A percentile compares a stretch with the other conserved stretches of the same genome.
Evolutionary conservation across 2,888 invertebrate genomes (phyloP).

Genomic region (Artemia sp.): DNA sequence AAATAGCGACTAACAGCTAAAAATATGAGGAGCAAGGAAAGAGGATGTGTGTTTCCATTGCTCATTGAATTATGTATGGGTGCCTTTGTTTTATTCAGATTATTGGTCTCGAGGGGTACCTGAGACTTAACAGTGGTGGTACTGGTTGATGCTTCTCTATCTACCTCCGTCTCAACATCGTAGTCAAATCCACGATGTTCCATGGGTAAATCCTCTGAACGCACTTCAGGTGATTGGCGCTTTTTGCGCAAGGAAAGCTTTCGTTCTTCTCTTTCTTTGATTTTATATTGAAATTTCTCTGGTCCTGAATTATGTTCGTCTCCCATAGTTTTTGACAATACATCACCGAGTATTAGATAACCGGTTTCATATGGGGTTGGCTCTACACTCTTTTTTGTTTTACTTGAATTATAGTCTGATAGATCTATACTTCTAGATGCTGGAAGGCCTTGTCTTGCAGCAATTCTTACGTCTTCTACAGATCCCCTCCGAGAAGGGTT

Average conservation of each 20-base stretch:
- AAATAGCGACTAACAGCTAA: no score
- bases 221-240: not conserved
- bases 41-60: no score
- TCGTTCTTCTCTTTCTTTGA: slow-evolving; percentile 6
- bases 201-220: slow-evolving; percentile 17
- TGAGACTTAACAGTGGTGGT: no score
- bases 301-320: slow-evolving; percentile 18
- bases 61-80: no score
- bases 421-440: slow-evolving; percentile 16
- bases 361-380: slow-evolving; percentile 7
- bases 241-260: not conserved
- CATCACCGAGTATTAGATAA: slow-evolving; percentile 17
- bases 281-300: not conserved
- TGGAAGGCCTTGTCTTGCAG: not conserved
- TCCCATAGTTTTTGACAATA: slow-evolving; percentile 19
- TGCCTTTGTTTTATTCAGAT: no score
- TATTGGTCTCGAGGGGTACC: no score
- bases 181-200: slow-evolving; percentile 19
- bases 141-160: not conserved
- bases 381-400: not conserved
- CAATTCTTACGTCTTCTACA: slow-evolving; percentile 2
- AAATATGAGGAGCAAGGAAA: no score
- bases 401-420: not conserved
- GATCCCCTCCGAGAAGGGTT: not conserved
- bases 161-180: not conserved